Base-by-base conservation (phyloP, 1,140 invertebrate species). In the Ips nitidus region DNA sequence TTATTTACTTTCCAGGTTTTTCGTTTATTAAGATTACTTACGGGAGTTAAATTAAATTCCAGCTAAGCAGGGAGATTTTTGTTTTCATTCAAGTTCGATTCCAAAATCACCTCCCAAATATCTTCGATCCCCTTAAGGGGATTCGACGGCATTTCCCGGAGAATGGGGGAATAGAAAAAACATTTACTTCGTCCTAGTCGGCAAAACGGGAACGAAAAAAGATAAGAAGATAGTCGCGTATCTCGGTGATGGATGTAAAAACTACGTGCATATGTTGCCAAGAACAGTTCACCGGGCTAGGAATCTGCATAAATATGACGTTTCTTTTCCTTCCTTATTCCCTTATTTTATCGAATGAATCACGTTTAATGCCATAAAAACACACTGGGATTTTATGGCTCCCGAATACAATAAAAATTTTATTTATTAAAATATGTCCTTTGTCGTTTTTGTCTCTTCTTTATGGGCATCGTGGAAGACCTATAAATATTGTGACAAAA, bases 281-380 rank as follows among this genome's bases (percentile, higher is more conserved):
- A 68, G 57, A 68, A 60, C 56, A 52, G 56, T 60, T 60, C 56
- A 50, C 65, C 56, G 53, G 6, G 52, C 41, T 22, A n/a, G 3
- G 42, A 58, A 68, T 68, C 56, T 68, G 57, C 56, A 68, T 68
- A 68, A 68, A 68, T 68, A 60, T 68, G 57, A 68, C 66, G 57
- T 60, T 68, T 68, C 66, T 68, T 68, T 60, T 36, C 57, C 8
- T 41, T 39, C 38, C 43, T 59, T 66, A 47, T 47, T 58, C 56
- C 55, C 37, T 41, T 41, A 58, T 68, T 68, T 68, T 68, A 68
- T 68, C 66, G 66, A 68, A 68, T 60, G 66, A 68, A 68, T 68
- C 66, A 68, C 58, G 45, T 68, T 68, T 68, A 68, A 68, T 60
- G 57, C 57, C 58, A 68, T 68, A 68, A 68, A 68, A 68, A 68